Evolutionary conservation across 2,113 vertebrate genomes (phyloP).

Genomic region (Lepus americanus): DNA sequence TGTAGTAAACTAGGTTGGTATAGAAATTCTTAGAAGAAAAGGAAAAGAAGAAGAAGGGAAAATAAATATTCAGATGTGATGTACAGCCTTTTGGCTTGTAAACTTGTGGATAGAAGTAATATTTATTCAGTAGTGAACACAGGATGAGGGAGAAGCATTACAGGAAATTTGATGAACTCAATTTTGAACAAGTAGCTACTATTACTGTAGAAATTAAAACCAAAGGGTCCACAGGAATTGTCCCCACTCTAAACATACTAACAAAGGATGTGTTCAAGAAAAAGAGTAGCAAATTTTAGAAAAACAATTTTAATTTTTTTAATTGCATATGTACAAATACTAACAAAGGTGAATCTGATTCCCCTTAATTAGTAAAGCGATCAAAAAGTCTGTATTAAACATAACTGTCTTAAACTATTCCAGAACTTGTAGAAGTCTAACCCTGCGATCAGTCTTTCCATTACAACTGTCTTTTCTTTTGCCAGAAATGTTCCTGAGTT

Average conservation of each 20-base stretch:
- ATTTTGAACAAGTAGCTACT: neutral
- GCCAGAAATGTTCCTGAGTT: neutral
- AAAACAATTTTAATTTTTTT: neutral
- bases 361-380: neutral
- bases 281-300: neutral
- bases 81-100: neutral
- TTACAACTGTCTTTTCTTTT: conserved; percentile 1
- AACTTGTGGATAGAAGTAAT: neutral
- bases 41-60: neutral
- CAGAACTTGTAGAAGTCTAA: neutral
- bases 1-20: neutral
- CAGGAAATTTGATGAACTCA: neutral
- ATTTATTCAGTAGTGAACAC: neutral
- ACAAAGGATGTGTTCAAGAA: neutral
- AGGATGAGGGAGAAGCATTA: neutral
- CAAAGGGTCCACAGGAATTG: neutral
- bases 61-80: neutral
- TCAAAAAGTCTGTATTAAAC: neutral
- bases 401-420: neutral
- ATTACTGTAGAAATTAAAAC: neutral
- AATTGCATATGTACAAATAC: neutral
- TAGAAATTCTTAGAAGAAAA: neutral
- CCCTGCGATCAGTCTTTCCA: neutral
- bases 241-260: neutral
- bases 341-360: neutral